Percentiles rank a stretch among this genome's conserved stretches.
Evolutionary conservation across 2,113 vertebrate genomes (phyloP).

Genomic region (Cisticola juncidis): DNA sequence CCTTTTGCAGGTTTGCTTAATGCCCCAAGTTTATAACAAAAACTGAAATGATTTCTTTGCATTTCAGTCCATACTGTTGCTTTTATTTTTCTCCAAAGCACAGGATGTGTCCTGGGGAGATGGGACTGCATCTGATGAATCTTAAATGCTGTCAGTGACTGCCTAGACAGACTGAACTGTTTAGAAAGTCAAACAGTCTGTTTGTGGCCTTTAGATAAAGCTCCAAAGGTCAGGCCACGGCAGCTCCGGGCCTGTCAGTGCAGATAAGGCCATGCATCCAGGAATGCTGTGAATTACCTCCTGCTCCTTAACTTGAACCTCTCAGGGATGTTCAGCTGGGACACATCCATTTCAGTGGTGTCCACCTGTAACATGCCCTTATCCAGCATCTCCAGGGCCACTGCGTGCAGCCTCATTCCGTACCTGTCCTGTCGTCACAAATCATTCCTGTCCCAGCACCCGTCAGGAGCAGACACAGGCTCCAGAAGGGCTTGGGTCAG

Average conservation of each 20-base stretch:
- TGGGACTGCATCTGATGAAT: not conserved
- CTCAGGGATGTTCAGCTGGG: not conserved
- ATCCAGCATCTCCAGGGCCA: not conserved
- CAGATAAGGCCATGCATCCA: constrained; percentile 55
- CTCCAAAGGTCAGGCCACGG: constrained; percentile 54
- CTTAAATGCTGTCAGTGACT: constrained; percentile 24
- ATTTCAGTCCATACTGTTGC: not conserved
- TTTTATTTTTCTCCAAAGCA: constrained; percentile 25
- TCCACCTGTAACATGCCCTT: not conserved
- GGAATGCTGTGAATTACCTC: constrained; percentile 17
- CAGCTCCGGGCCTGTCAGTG: constrained; percentile 40
- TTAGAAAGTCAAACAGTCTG: constrained; percentile 61
- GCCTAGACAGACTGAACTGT: constrained; percentile 34
- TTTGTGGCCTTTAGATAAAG: constrained; percentile 68
- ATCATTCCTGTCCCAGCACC: not conserved
- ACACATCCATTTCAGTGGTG: not conserved
- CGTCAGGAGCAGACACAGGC: not conserved
- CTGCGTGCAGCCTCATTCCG: not conserved
- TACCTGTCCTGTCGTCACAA: not conserved
- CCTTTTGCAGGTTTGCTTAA: not conserved
- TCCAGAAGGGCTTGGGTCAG: not conserved
- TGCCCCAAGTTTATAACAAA: not conserved
- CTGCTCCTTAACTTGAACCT: constrained; percentile 3
- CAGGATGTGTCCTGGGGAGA: not conserved
- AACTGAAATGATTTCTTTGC: not conserved